Evolutionary conservation across 1,140 invertebrate species (phyloP), one percentile per base, ranked within the genome.

Genomic region (Calliopsis andreniformis): DNA sequence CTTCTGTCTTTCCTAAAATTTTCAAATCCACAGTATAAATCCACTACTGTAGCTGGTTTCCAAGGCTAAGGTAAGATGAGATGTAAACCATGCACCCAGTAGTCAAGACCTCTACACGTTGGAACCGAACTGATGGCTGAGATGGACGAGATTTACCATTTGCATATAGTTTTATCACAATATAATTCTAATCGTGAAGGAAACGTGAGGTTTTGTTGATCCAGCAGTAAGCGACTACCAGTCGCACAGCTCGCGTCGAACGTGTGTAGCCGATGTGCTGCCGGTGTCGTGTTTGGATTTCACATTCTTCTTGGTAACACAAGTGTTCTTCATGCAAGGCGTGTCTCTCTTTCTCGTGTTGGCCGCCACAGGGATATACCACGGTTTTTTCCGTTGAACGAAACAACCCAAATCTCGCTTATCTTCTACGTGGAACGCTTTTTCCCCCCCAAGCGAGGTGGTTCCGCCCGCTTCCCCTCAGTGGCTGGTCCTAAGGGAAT

Each of bases 311-410:
- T 25, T 28, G 25, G 63, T 47, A 42, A 55, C 59, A 56, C 35
- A 35, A 75, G 78, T 76, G 77, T 79, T 83, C 51, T 70, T 83
- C 64, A 79, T 83, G 81, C 79, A 49, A 77, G 53, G 43, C 81
- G 69, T 61, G 81, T 78, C 53, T 28, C 49, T 25, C 45, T 55
- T 55, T 39, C 58, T 39, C 35, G 35, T 39, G 35, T 10, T 39
- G 35, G 35, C 35, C 10, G 35, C 35, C 35, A 39, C 35, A 39
- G 35, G 3, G 49, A 69, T 51, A 62, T 25, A 81, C 79, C 76
- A 64, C 63, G 69, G n/a, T 69, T 35, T 70, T 47, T 66, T 70
- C 76, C 76, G 42, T 78, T 63, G 35, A 70, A 70, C 53, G 42
- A 69, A 83, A 83, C 80, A 42, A 45, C 70, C 69, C 35, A 58